Evolutionary conservation across 2,888 invertebrate genomes (phyloP).

Genomic region (Dynastes grantii): DNA sequence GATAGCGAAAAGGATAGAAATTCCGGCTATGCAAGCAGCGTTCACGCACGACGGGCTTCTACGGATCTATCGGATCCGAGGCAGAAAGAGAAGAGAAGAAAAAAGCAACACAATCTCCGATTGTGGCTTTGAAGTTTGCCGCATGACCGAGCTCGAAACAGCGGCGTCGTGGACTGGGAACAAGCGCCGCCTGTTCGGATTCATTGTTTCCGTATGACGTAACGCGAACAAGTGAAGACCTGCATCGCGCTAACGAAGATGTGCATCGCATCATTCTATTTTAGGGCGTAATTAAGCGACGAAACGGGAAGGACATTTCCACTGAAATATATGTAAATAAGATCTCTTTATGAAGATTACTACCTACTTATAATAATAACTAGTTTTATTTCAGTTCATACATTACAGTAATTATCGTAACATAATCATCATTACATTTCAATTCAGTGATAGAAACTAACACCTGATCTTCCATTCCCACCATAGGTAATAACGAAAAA

Average conservation of each 20-base stretch:
- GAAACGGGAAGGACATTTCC: not conserved
- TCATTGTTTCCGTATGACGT: conserved; percentile 38
- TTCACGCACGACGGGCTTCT: conserved; percentile 52
- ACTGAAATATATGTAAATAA: too few species aligned
- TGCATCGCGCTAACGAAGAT: too few species aligned
- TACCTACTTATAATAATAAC: too few species aligned
- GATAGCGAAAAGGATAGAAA: conserved; percentile 28
- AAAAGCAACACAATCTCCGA: conserved; percentile 49
- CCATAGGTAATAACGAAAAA: too few species aligned
- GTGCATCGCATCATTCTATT: conserved; percentile 11
- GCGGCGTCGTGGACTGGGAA: conserved; percentile 21
- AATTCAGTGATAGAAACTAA: too few species aligned
- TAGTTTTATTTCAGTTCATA: too few species aligned
- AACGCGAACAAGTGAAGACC: conserved; percentile 25
- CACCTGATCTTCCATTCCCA: too few species aligned
- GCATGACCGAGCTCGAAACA: conserved; percentile 24
- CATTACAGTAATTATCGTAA: too few species aligned
- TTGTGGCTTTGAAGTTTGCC: conserved; percentile 49
- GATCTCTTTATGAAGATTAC: too few species aligned
- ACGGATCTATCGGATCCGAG: conserved; percentile 40
- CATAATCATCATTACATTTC: too few species aligned
- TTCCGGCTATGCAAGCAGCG: conserved; percentile 50
- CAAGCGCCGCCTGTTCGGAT: conserved; percentile 20
- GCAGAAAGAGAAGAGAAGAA: conserved; percentile 36
- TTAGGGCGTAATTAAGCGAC: conserved; percentile 1